Conservation (phyloP, 1,140 invertebrate species). For the Pachyrhynchus sulphureomaculatus region DNA sequence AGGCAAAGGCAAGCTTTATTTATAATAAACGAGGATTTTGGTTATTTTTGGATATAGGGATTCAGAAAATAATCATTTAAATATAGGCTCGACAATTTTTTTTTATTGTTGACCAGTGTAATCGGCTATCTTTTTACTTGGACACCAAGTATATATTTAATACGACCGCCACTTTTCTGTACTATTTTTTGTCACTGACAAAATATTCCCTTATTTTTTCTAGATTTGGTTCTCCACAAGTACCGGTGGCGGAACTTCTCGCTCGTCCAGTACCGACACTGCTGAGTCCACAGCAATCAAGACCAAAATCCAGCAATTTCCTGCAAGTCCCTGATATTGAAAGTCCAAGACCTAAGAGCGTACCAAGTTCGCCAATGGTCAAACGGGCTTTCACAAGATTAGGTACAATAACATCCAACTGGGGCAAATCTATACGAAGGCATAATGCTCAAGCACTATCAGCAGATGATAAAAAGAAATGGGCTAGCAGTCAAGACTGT, state of each 20-base stretch:
- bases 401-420: conserved; percentile 85
- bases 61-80: too few relatives aligned
- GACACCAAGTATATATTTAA: too few relatives aligned
- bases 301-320: conserved; percentile 90
- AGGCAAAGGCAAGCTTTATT: too few relatives aligned
- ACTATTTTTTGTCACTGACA: too few relatives aligned
- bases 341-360: conserved; percentile 79
- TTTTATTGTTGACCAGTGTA: too few relatives aligned
- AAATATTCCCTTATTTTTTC: too few relatives aligned
- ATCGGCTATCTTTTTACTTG: too few relatives aligned
- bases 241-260: conserved; percentile 83
- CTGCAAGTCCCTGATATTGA: conserved; percentile 63
- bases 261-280: conserved; percentile 81
- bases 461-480: conserved; percentile 87
- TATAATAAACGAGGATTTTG: too few relatives aligned
- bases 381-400: conserved; percentile 86
- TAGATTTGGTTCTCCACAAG: conserved; percentile 84
- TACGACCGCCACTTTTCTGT: too few relatives aligned
- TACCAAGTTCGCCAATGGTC: conserved; percentile 92
- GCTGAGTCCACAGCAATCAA: conserved; percentile 71
- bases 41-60: too few relatives aligned
- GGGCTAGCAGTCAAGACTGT: conserved; percentile 89
- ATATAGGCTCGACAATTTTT: too few relatives aligned
- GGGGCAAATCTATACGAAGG: conserved; percentile 80
- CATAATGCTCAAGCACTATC: conserved; percentile 68